Evolutionary conservation across 1,140 invertebrate genomes (phyloP).

Genomic region (Anastrepha ludens): DNA sequence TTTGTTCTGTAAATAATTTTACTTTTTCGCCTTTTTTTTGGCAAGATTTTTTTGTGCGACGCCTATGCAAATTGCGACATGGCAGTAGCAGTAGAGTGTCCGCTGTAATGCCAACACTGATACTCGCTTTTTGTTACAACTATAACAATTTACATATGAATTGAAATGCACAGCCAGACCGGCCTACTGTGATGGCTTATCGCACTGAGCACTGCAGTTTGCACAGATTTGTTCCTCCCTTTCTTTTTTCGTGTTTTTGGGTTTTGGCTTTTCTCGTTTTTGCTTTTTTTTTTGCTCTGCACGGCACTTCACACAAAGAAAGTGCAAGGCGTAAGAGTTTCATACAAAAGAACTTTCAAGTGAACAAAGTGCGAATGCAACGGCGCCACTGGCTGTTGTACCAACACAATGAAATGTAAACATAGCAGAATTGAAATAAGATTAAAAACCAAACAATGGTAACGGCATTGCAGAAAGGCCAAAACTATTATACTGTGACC

Average conservation of each 20-base stretch:
- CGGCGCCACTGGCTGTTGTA: neutral
- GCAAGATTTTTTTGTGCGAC: neutral
- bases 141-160: conserved; percentile 31
- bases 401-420: conserved; percentile 12
- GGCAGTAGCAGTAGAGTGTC: neutral
- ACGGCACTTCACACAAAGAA: neutral
- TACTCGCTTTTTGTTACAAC: neutral
- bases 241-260: neutral
- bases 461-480: neutral
- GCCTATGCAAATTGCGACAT: conserved; percentile 29
- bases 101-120: conserved; percentile 9
- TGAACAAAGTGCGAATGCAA: neutral
- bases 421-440: neutral
- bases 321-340: conserved; percentile 8
- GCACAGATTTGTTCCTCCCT: neutral
- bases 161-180: neutral
- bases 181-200: neutral
- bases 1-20: conserved; percentile 10
- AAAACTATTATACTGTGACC: conserved; percentile 1
- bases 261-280: no score
- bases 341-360: conserved; percentile 3
- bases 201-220: neutral
- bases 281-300: neutral
- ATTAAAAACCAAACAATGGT: neutral
- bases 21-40: neutral